phyloP scores from a whole-genome alignment of 1,140 invertebrate genomes.

The Helicoverpa zea region DNA sequence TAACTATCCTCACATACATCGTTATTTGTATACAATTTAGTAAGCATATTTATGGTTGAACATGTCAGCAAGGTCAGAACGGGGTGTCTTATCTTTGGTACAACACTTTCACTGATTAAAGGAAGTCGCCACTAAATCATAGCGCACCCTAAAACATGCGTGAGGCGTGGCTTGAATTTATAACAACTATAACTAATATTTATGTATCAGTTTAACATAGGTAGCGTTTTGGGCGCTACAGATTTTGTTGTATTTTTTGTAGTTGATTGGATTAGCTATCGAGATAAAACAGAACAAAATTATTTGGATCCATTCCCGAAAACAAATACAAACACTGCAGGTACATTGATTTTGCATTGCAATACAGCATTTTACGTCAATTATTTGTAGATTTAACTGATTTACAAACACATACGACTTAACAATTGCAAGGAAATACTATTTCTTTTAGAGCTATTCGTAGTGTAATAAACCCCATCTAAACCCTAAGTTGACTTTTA shows the following conservation, averaged over 20 bases:
- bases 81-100: conserved; percentile 50
- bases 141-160: conserved; percentile 67
- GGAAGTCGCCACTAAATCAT: conserved; percentile 72
- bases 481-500: too few relatives aligned
- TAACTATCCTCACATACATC: too few relatives aligned
- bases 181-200: conserved; percentile 40
- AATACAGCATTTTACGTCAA: too few relatives aligned
- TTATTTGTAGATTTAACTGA: too few relatives aligned
- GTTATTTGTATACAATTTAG: conserved; percentile 25
- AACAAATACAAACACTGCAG: too few relatives aligned
- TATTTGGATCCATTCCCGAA: neutral
- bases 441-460: too few relatives aligned
- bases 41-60: conserved; percentile 3
- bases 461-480: too few relatives aligned
- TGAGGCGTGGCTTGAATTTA: conserved; percentile 56
- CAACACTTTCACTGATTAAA: conserved; percentile 72
- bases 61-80: conserved; percentile 13
- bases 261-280: neutral
- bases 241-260: conserved; percentile 11
- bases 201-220: neutral
- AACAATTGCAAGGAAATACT: too few relatives aligned
- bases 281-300: neutral
- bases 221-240: neutral
- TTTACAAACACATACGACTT: too few relatives aligned
- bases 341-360: too few relatives aligned